These are phyloP conservation scores for Porites australiensis DNA, from an alignment of 64 coral and sea anemone species.

Conservation along the genomic window DNA sequence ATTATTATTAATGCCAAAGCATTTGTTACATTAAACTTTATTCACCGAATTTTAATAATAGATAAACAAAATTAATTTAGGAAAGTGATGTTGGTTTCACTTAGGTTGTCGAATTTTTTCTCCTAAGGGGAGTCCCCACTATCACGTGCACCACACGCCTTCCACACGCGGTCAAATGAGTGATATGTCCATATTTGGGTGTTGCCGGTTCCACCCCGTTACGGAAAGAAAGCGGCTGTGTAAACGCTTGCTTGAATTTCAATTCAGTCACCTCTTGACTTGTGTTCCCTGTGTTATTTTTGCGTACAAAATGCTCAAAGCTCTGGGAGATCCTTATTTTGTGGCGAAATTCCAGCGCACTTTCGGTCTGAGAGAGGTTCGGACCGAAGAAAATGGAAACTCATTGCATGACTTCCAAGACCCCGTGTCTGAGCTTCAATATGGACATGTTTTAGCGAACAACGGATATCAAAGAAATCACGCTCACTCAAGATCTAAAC, in stretches of 20 bases:
- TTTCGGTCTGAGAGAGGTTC: constrained; percentile 73
- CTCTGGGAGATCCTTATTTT: constrained; percentile 84
- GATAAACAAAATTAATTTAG: no score
- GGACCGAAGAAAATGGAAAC: not conserved
- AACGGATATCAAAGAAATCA: not conserved
- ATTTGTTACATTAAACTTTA: no score
- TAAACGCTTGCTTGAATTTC: not conserved
- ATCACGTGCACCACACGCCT: not conserved
- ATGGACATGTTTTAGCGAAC: not conserved
- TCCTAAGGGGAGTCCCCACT: not conserved
- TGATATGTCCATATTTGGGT: not conserved
- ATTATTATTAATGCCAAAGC: no score
- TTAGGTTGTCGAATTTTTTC: not conserved
- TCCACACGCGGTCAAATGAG: not conserved
- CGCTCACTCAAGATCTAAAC: not conserved
- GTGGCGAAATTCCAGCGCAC: constrained; percentile 82
- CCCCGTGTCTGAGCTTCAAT: not conserved
- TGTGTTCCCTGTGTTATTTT: not conserved
- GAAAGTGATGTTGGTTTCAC: no score
- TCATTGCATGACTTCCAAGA: constrained; percentile 21
- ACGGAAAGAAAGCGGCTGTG: not conserved
- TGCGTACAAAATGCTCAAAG: constrained; percentile 72
- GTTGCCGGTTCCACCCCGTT: not conserved
- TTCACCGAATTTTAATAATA: no score
- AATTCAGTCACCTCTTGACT: not conserved